phyloP scores from a whole-genome alignment of 1,140 invertebrate species.

The Leptonema lineaticorne region DNA sequence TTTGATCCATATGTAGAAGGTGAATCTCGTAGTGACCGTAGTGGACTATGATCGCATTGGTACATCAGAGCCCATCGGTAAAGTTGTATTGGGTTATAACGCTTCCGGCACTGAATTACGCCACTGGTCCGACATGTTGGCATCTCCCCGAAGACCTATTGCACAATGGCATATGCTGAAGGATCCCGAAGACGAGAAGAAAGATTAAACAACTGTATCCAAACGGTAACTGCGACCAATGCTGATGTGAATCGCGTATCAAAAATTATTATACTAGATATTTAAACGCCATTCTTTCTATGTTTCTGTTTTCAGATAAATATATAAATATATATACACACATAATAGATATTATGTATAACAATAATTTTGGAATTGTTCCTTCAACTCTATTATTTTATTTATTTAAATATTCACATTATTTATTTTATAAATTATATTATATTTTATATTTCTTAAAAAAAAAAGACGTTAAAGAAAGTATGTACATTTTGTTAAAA shows the following conservation, averaged over 20 bases:
- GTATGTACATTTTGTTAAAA: conserved; percentile 6
- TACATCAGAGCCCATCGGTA: conserved; percentile 98
- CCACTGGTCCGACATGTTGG: conserved; percentile 99
- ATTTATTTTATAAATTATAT: background rate
- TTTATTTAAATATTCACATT: background rate
- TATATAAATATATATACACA: too few relatives aligned
- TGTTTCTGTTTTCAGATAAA: too few relatives aligned
- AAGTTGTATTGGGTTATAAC: conserved; percentile 95
- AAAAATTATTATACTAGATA: too few relatives aligned
- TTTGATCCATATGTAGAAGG: conserved; percentile 78
- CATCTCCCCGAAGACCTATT: conserved; percentile 95
- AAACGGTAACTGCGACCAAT: background rate
- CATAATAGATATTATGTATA: background rate
- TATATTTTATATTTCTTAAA: background rate
- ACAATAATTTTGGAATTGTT: conserved; percentile 6
- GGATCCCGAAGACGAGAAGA: conserved; percentile 93
- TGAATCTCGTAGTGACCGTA: conserved; percentile 96
- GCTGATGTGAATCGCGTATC: background rate
- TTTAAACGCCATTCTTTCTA: too few relatives aligned
- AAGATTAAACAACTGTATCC: conserved; percentile 73
- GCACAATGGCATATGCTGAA: conserved; percentile 99
- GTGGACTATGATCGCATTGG: conserved; percentile 99
- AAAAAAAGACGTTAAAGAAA: background rate
- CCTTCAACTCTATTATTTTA: conserved; percentile 1
- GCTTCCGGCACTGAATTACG: conserved; percentile 95